Conservation (phyloP, 2,113 vertebrate genomes). For the Colinus virginianus region DNA sequence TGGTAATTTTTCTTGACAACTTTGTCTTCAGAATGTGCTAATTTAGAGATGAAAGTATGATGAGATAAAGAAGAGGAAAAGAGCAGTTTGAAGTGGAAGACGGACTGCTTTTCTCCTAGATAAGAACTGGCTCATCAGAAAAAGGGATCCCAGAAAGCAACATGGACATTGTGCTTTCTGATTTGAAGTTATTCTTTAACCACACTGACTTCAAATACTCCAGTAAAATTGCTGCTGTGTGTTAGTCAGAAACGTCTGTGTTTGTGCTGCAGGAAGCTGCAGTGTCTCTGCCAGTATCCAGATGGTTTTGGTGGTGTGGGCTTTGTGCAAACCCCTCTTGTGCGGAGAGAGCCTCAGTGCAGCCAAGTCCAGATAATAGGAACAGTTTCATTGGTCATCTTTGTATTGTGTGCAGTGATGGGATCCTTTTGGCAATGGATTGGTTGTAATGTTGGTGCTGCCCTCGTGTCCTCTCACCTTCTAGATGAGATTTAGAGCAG, state of each 20-base stretch:
- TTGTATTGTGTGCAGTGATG: fast-evolving
- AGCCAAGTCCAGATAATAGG: background rate
- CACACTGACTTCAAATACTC: background rate
- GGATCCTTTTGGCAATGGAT: fast-evolving
- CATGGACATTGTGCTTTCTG: background rate
- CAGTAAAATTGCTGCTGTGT: background rate
- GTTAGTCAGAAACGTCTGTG: background rate
- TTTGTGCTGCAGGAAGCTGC: background rate
- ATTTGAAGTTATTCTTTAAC: background rate
- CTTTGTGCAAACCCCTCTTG: background rate
- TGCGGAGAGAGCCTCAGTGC: background rate
- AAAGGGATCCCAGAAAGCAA: background rate
- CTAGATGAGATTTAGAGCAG: fast-evolving
- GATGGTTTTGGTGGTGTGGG: background rate
- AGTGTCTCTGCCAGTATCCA: fast-evolving
- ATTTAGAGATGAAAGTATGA: conserved; percentile 58
- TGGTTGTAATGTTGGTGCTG: background rate
- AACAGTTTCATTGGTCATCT: fast-evolving
- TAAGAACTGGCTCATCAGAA: background rate
- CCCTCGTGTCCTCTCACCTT: fast-evolving
- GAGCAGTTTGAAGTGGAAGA: conserved; percentile 8
- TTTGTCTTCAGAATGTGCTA: conserved; percentile 49
- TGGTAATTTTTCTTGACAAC: conserved; percentile 33
- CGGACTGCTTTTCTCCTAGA: background rate
- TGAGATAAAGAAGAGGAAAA: background rate